Evolutionary conservation across 2,797 vertebrate species (phyloP), one percentile per base, ranked within the genome.

Genomic region (Bryconaethiops microstoma): DNA sequence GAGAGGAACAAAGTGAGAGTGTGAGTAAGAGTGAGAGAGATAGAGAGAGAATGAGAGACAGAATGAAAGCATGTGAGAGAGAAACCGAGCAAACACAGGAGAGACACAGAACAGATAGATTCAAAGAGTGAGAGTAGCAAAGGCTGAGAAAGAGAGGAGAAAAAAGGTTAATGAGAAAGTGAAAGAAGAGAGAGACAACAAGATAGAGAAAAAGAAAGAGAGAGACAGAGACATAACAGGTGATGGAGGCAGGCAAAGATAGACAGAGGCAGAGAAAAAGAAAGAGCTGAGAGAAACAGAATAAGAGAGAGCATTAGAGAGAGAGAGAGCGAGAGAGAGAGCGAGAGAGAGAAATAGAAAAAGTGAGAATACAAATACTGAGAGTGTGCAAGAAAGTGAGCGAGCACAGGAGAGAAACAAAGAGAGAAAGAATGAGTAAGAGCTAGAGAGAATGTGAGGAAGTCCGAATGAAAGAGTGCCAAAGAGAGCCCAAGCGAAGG

Each of bases 11-110:
- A 54, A 40, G 9, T 60, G 14, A 13, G 2, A 25, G 60, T n/a
- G n/a, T n/a, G n/a, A n/a, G n/a, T n/a, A n/a, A 62, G 9, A 29
- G 13, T 59, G 42, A n/a, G 35, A 75, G 88, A 88, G 55, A 63
- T 1, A 63, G 60, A 0, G 4, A 63, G 25, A 57, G 2, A 42
- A n/a, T 23, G 19, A 9, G 50, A 42, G 29, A 21, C 1, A 68
- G 25, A 57, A 7, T 35, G 60, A 76, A 25, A 12, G 19, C 39
- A 4, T n/a, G 13, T 17, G 25, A 16, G 48, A 59, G 21, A 12
- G 21, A 25, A 42, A 42, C 4, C 7, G 40, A 42, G 7, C 40
- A 42, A 42, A 42, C 40, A 4, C 4, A 8, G 40, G 40, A 10
- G 10, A 55, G 52, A 55, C 3, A 55, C 1, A 17, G 17, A 55